Evolutionary conservation across 2,797 vertebrate species (phyloP), one percentile per base, ranked within the genome.

Genomic region (Ctenochaetus hawaiiensis): DNA sequence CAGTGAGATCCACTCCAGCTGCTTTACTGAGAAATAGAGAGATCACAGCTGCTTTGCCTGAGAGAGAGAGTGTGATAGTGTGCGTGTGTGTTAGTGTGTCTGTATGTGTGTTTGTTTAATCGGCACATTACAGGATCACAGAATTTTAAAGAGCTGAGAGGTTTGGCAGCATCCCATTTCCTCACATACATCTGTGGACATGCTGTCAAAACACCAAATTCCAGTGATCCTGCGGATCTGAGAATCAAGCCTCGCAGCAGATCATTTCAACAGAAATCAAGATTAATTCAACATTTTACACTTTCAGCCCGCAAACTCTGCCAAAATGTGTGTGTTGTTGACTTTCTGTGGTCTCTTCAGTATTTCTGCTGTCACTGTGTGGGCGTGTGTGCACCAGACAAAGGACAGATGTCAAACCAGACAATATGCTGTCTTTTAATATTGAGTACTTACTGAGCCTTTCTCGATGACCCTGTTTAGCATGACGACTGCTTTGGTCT

Each of bases 381-480:
- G 68, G 37, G 72, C 54, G 67, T 65, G 37, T 51, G 0, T 2
- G 4, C 23, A 14, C 14, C 23, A 77, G 57, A 59, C 48, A 43
- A 59, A 73, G 37, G 14, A 34, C 23, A 77, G 30, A 72, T 75
- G 61, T 75, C 65, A 63, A 54, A 58, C 22, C 54, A 71, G 47
- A 75, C 48, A 70, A 45, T 43, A n/a, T 26, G 17, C 49, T 34
- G 39, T 58, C 54, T 59, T 52, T 34, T 23, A 22, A 45, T 48
- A n/a, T 7, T 30, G 52, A 66, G 17, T 39, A 71, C 97, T 97
- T 93, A 99, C 98, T 23, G 97, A 99, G 90, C 97, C 98, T 93
- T 99, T 99, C 91, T 99, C 98, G 84, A 99, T 97, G 81, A 99
- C 96, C 90, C 98, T 96, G 96, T 99, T 99, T 70, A 99, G 96